A percentile compares a stretch with the other conserved stretches of the same genome.
These are phyloP conservation scores for Drosophila pandora DNA, from an alignment of 1,140 invertebrate species.

Conservation along the genomic window DNA sequence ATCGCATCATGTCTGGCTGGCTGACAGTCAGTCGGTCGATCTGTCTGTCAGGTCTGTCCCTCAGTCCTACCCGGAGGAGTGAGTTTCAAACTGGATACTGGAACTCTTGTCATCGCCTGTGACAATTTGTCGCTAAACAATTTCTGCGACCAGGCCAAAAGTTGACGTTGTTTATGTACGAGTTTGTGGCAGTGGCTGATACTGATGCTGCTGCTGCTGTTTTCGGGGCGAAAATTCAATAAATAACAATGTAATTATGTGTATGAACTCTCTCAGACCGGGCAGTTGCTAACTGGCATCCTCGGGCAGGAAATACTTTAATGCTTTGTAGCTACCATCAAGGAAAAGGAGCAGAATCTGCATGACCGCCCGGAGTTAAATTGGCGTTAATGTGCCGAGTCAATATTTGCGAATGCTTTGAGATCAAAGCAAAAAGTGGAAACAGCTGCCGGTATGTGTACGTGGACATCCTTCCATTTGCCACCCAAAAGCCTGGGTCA, in stretches of 20 bases:
- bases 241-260: constrained; percentile 78
- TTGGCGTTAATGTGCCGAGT: constrained; percentile 62
- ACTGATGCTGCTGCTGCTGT: constrained; percentile 17
- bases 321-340: neutral
- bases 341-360: constrained; percentile 44
- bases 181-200: constrained; percentile 9
- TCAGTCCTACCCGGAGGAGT: constrained; percentile 4
- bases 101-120: constrained; percentile 64
- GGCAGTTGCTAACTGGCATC: neutral
- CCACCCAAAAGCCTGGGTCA: constrained; percentile 48
- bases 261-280: neutral
- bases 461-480: constrained; percentile 45
- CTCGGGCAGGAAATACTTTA: constrained; percentile 19
- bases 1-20: constrained; percentile 57
- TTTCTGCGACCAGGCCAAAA: constrained; percentile 49
- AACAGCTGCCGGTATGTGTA: constrained; percentile 37
- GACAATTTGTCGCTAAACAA: constrained; percentile 81
- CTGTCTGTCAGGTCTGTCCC: constrained; percentile 1
- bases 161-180: constrained; percentile 59
- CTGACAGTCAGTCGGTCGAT: constrained; percentile 8
- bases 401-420: constrained; percentile 65
- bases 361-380: constrained; percentile 41
- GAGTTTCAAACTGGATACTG: constrained; percentile 30
- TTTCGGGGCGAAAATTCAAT: constrained; percentile 67
- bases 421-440: constrained; percentile 59